phyloP scores from a whole-genome alignment of 2,113 vertebrate genomes.

The Trichechus manatus region DNA sequence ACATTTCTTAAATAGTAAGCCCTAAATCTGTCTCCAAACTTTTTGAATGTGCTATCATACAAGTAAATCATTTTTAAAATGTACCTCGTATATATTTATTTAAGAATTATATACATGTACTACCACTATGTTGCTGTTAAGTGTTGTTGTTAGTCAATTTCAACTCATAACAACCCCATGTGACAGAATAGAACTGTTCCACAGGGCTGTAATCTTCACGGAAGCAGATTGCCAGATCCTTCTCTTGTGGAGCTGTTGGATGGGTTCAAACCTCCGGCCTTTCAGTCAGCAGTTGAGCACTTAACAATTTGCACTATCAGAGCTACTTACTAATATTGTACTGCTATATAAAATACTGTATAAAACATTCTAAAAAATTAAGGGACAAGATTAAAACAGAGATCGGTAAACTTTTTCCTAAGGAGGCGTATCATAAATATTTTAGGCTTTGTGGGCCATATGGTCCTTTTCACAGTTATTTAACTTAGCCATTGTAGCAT shows the following conservation, averaged over 20 bases:
- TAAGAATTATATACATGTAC: neutral
- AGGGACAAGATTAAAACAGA: constrained; percentile 30
- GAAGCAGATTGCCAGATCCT: neutral
- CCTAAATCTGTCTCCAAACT: neutral
- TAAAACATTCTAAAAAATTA: neutral
- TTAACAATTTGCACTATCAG: neutral
- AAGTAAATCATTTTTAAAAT: constrained; percentile 29
- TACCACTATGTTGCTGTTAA: neutral
- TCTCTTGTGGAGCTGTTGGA: neutral
- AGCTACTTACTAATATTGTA: neutral
- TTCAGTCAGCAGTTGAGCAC: neutral
- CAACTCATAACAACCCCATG: neutral
- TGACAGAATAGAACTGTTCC: neutral
- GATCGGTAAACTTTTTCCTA: neutral
- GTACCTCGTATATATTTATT: neutral
- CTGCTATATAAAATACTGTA: neutral
- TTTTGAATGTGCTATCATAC: neutral
- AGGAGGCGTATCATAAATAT: neutral
- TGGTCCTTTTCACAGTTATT: neutral
- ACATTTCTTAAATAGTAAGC: neutral
- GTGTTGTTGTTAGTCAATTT: neutral
- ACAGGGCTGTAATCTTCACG: neutral
- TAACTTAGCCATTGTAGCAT: neutral
- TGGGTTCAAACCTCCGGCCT: neutral
- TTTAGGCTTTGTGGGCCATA: neutral